Base-by-base conservation (phyloP, 2,888 invertebrate species). In the Noctua janthina region DNA sequence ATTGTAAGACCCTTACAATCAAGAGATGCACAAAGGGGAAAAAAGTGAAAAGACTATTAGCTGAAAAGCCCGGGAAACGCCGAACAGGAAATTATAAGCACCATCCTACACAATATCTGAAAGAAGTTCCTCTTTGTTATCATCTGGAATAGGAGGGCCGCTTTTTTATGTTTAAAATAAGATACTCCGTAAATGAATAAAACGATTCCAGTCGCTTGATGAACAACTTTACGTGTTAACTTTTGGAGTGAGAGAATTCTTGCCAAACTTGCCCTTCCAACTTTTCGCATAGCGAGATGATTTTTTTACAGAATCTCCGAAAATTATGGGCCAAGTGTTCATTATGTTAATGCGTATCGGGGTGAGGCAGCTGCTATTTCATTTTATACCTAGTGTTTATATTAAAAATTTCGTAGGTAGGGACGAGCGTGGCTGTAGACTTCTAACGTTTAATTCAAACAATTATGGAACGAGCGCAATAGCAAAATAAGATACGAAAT, bases 331-430 rank as follows among this genome's bases (percentile, higher is more conserved):
- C 74, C 74, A 64, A 90, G 83, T 83, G 80, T 84, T 90, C 89
- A 86, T 89, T 89, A 90, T 83, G 83, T 81, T 89, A 90, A 89
- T 89, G 90, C 67, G 66, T 85, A 83, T 84, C 75, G 84, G 74
- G 68, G 62, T 78, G 75, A 77, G 83, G 72, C 89, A 90, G 87
- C 90, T 88, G 89, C 79, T 89, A 81, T 85, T 85, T 77, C 56
- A 76, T 84, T 87, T 59, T 82, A 72, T 80, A 71, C 62, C 54
- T 83, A 70, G 82, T 74, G 23, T 76, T 80, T 89, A 78, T 85
- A 35, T 49, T 56, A 72, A 66, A 49, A 75, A 29, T 74, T 59
- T 39, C 43, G 72, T 66, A 84, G 51, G 13, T 49, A 69, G 49
- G 62, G 43, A 51, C 17, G 51, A 79, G 39, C 13, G 11, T 74